Percentiles rank a stretch among this genome's conserved stretches.
These are phyloP conservation scores for Linurgus olivaceus DNA, from an alignment of 2,797 vertebrate species.

Conservation along the genomic window DNA sequence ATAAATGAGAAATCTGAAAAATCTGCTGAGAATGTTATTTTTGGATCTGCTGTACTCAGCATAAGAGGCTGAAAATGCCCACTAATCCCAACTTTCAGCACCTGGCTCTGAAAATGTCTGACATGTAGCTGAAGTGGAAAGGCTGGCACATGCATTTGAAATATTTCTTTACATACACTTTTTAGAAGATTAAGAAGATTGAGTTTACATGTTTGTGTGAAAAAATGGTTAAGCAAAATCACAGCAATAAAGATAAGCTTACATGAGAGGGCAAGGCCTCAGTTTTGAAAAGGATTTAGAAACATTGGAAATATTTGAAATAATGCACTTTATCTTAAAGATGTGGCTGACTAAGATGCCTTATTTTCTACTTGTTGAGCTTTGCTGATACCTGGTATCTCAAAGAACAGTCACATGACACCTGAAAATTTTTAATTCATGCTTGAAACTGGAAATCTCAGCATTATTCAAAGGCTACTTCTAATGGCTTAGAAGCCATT, in stretches of 20 bases:
- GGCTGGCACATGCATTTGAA: neutral
- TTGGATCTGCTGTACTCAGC: neutral
- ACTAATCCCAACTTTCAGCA: conserved; percentile 19
- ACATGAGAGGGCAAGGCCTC: neutral
- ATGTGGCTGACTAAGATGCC: neutral
- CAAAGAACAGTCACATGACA: neutral
- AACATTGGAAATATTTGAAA: neutral
- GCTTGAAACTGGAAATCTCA: neutral
- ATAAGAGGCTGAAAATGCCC: conserved; percentile 29
- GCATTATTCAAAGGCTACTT: neutral
- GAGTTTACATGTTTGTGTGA: neutral
- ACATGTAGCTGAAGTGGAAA: neutral
- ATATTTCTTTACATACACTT: neutral
- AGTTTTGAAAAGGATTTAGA: neutral
- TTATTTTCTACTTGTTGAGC: neutral
- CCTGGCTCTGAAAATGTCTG: neutral
- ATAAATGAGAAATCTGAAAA: conserved; percentile 29
- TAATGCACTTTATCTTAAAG: neutral
- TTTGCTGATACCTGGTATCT: neutral
- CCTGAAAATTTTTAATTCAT: neutral
- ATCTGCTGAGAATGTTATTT: conserved; percentile 17
- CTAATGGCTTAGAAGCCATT: neutral
- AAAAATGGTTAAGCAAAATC: neutral
- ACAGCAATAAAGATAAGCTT: neutral
- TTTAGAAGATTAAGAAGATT: neutral